Conservation (phyloP, 2,888 invertebrate species). For the Cryptocephalus moraei region DNA sequence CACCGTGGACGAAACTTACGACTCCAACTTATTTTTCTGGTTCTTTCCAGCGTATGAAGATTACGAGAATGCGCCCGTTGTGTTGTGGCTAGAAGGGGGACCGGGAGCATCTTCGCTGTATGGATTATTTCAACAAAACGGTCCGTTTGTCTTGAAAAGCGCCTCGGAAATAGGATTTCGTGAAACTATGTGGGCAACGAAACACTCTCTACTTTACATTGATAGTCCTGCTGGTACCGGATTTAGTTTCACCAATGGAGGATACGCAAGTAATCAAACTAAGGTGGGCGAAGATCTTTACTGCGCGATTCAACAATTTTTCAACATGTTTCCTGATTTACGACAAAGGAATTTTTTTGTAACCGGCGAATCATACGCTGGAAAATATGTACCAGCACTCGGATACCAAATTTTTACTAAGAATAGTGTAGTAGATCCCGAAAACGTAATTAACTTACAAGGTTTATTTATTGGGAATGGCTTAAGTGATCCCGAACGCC, state of each 20-base stretch:
- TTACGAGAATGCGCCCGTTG: slow-evolving; percentile 50
- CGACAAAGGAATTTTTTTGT: slow-evolving; percentile 66
- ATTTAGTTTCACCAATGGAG: slow-evolving; percentile 71
- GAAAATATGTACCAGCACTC: slow-evolving; percentile 55
- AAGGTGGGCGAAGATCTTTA: slow-evolving; percentile 72
- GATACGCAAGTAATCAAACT: slow-evolving; percentile 67
- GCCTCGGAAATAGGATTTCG: slow-evolving; percentile 39
- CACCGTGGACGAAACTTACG: slow-evolving; percentile 62
- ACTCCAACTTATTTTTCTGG: slow-evolving; percentile 82
- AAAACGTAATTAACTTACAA: neutral
- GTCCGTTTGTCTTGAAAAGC: slow-evolving; percentile 51
- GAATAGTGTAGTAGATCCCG: neutral
- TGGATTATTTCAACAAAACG: slow-evolving; percentile 71
- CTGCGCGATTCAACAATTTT: slow-evolving; percentile 66
- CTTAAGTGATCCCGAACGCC: neutral
- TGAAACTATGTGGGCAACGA: slow-evolving; percentile 39
- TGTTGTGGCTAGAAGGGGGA: slow-evolving; percentile 75
- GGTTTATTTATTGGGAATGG: neutral
- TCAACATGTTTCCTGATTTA: slow-evolving; percentile 65
- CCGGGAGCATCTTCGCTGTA: slow-evolving; percentile 68
- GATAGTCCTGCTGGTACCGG: slow-evolving; percentile 90
- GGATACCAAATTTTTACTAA: neutral
- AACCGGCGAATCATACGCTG: slow-evolving; percentile 82
- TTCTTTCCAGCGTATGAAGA: slow-evolving; percentile 60
- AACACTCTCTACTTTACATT: slow-evolving; percentile 56